Conservation (phyloP, 23 tunicate genomes). For the Trididemnum nubilum region DNA sequence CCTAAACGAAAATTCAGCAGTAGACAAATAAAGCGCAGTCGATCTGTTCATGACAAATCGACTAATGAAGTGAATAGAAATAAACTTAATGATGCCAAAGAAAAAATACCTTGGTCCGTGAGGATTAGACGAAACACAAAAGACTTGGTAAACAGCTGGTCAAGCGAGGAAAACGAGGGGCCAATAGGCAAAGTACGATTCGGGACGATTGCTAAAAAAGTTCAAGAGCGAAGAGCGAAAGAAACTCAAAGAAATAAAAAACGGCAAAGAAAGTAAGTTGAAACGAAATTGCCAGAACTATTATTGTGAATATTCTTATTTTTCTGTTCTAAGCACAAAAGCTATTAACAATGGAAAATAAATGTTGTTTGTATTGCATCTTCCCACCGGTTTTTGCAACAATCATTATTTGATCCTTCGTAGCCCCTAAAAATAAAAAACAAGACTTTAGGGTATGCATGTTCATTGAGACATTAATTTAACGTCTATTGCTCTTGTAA, state of each 20-base stretch:
- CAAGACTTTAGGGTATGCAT: too few relatives aligned
- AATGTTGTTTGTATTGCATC: too few relatives aligned
- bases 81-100: not conserved
- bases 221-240: constrained; percentile 6
- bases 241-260: not conserved
- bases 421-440: too few relatives aligned
- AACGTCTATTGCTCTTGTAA: too few relatives aligned
- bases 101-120: not conserved
- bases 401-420: too few relatives aligned
- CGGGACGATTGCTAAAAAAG: constrained; percentile 26
- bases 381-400: too few relatives aligned
- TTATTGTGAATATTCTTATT: too few relatives aligned
- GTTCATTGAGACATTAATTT: too few relatives aligned
- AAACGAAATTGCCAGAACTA: too few relatives aligned
- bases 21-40: not conserved
- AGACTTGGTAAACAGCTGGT: constrained; percentile 19
- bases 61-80: not conserved
- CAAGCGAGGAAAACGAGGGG: not conserved
- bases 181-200: not conserved
- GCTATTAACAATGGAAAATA: too few relatives aligned
- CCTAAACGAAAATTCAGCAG: too few relatives aligned
- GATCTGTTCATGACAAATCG: not conserved
- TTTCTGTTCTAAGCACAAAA: too few relatives aligned
- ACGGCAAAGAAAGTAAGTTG: not conserved
- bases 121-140: constrained; percentile 12